A percentile compares a stretch with the other conserved stretches of the same genome.
Conservation (phyloP, 2,797 vertebrate genomes). For the Xerus rutilus region DNA sequence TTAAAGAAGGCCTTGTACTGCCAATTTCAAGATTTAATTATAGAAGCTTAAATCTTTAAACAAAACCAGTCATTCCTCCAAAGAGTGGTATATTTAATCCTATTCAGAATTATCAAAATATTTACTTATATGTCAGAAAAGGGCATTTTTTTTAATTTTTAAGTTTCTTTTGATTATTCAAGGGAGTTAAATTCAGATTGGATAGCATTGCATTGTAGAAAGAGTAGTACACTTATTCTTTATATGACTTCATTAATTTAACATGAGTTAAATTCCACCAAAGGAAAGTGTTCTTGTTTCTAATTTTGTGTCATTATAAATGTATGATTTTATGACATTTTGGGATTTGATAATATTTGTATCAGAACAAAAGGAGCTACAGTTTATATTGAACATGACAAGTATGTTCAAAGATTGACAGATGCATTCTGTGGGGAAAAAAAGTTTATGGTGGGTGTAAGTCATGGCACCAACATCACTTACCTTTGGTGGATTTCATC, state of each 20-base stretch:
- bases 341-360: not conserved
- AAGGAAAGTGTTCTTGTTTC: not conserved
- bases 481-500: not conserved
- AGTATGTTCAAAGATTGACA: not conserved
- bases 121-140: constrained; percentile 27
- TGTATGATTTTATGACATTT: not conserved
- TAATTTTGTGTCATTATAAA: not conserved
- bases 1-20: not conserved
- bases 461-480: not conserved
- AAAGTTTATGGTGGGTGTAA: not conserved
- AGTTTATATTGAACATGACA: not conserved
- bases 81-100: constrained; percentile 43
- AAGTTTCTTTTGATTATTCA: constrained; percentile 22
- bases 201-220: not conserved
- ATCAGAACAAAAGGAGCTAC: not conserved
- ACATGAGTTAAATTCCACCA: constrained; percentile 13
- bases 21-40: constrained; percentile 31
- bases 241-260: not conserved
- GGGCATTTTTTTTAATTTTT: not conserved
- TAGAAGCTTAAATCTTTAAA: constrained; percentile 60
- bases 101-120: constrained; percentile 7
- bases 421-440: not conserved
- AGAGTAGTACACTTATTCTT: not conserved
- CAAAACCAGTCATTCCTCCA: not conserved
- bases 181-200: constrained; percentile 31